phyloP scores from a whole-genome alignment of 2,797 vertebrate species.

The Gymnothorax reevesii region DNA sequence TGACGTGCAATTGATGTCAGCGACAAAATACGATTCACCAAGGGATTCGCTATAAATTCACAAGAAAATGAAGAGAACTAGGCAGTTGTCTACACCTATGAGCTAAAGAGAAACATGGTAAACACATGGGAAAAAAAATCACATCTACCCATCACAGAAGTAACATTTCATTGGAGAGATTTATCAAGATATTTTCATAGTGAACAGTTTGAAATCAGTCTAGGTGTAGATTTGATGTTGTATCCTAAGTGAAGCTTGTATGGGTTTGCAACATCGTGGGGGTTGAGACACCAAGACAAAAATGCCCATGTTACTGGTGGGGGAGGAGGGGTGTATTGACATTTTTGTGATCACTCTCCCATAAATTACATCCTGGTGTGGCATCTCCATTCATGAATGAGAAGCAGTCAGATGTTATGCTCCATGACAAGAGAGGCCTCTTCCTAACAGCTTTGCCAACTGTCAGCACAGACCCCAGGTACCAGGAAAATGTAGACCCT shows the following conservation, averaged over 20 bases:
- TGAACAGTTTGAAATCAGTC: not conserved
- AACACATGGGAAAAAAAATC: not conserved
- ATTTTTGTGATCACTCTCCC: too few species aligned
- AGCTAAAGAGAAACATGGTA: not conserved
- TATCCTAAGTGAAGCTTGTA: too few species aligned
- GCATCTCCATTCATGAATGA: not conserved
- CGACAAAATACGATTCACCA: not conserved
- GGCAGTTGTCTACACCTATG: not conserved
- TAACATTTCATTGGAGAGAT: not conserved
- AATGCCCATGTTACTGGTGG: too few species aligned
- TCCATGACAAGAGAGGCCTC: not conserved
- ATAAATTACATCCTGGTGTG: too few species aligned
- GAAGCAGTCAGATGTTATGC: not conserved
- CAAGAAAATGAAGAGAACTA: not conserved
- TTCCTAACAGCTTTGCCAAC: not conserved
- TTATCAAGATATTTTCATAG: not conserved
- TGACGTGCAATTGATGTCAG: not conserved
- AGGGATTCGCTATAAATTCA: not conserved
- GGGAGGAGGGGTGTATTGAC: too few species aligned
- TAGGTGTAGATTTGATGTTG: not conserved
- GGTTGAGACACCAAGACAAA: too few species aligned
- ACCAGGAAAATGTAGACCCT: not conserved
- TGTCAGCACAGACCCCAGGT: not conserved
- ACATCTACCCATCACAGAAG: not conserved
- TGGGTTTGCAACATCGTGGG: too few species aligned